Evolutionary conservation across 1,140 invertebrate species (phyloP).

Genomic region (Luehdorfia chinensis): DNA sequence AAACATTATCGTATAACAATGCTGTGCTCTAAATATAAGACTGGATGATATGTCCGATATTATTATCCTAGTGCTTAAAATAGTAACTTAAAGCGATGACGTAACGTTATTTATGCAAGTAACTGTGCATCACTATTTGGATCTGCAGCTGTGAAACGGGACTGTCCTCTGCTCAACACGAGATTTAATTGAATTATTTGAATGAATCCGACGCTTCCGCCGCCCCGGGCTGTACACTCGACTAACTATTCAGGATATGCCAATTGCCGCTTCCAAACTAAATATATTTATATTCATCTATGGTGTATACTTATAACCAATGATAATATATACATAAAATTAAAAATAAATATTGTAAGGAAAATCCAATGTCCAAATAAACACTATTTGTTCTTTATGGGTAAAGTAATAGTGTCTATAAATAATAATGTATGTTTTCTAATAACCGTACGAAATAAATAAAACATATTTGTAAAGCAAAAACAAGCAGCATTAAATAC

Average conservation of each 20-base stretch:
- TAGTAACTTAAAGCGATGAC: no score
- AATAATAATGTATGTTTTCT: background rate
- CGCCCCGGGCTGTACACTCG: slow-evolving; percentile 38
- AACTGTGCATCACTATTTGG: slow-evolving; percentile 42
- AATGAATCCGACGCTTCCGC: slow-evolving; percentile 69
- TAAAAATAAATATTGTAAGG: background rate
- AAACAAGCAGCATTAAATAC: no score
- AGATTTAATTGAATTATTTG: slow-evolving; percentile 74
- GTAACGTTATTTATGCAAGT: slow-evolving; percentile 1
- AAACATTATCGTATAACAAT: no score
- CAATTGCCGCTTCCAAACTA: slow-evolving; percentile 65
- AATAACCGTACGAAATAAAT: background rate
- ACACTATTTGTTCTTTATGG: background rate
- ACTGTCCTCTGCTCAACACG: slow-evolving; percentile 56
- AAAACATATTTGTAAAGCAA: background rate
- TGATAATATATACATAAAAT: background rate
- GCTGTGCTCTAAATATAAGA: no score
- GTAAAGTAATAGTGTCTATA: background rate
- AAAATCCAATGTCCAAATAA: background rate
- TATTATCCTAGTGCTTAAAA: no score
- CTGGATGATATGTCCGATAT: no score
- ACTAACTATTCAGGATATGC: slow-evolving; percentile 56
- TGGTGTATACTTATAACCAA: slow-evolving; percentile 9
- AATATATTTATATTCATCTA: slow-evolving; percentile 33
- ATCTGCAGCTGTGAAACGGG: slow-evolving; percentile 59